Evolutionary conservation across 2,797 vertebrate species (phyloP).

Genomic region (Myiothlypis chrysogaster): DNA sequence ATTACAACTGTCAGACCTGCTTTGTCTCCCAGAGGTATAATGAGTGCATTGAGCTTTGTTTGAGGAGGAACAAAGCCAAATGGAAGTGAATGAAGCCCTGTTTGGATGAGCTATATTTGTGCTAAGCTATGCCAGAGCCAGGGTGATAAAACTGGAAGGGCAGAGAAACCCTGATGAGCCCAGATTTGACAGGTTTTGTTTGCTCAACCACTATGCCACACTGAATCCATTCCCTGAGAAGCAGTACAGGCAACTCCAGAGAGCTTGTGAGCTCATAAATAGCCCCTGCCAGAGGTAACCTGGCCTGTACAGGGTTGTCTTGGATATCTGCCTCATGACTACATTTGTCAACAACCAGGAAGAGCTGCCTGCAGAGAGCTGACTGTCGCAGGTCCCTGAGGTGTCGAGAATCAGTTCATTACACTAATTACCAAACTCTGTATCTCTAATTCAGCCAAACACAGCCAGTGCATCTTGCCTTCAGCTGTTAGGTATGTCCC

Average conservation of each 20-base stretch:
- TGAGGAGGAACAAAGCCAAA: neutral
- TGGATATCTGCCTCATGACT: neutral
- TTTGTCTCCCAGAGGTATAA: neutral
- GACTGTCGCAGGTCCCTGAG: neutral
- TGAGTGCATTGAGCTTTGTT: neutral
- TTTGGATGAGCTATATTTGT: neutral
- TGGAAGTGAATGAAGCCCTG: neutral
- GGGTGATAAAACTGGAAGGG: neutral
- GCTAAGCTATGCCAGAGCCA: neutral
- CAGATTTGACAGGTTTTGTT: neutral
- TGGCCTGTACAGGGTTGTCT: neutral
- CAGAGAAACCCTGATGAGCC: neutral
- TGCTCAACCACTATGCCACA: neutral
- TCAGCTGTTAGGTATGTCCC: neutral
- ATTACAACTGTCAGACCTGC: neutral
- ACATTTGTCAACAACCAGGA: conserved; percentile 7
- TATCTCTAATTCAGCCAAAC: neutral
- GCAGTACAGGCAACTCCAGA: neutral
- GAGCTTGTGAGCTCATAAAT: neutral
- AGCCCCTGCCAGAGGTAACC: neutral
- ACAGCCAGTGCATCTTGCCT: neutral
- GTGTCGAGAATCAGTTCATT: neutral
- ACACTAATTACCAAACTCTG: neutral
- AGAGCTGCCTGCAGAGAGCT: conserved; percentile 26
- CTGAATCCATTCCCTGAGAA: neutral